A percentile compares a stretch with the other conserved stretches of the same genome.
phyloP scores from a whole-genome alignment of 2,888 invertebrate species.

The Cryptocephalus moraei region DNA sequence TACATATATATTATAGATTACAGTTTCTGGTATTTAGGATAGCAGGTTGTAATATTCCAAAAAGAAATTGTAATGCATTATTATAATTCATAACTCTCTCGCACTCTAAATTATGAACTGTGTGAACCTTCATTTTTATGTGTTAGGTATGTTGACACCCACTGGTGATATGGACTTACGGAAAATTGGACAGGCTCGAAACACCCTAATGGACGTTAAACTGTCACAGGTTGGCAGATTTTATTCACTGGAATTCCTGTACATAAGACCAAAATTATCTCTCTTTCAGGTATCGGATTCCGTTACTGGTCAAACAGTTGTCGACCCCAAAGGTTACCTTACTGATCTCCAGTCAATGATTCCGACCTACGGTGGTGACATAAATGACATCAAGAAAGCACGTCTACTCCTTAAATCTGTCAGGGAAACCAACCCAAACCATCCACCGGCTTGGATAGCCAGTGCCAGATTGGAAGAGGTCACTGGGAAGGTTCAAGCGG shows the following conservation, averaged over 20 bases:
- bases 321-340: constrained; percentile 99
- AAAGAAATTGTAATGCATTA: no score
- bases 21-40: no score
- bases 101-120: neutral
- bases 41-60: no score
- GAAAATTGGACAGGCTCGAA: constrained; percentile 98
- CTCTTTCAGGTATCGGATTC: constrained; percentile 78
- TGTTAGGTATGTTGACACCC: constrained; percentile 63
- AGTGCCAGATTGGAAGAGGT: constrained; percentile 97
- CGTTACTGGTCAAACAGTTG: constrained; percentile 97
- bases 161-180: constrained; percentile 90
- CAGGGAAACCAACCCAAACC: constrained; percentile 95
- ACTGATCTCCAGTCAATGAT: constrained; percentile 99
- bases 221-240: constrained; percentile 58
- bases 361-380: constrained; percentile 96
- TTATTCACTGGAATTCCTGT: no score
- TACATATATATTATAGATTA: no score
- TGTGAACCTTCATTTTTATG: neutral
- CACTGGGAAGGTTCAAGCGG: constrained; percentile 92
- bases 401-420: constrained; percentile 90
- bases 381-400: constrained; percentile 96
- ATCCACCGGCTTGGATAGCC: constrained; percentile 99
- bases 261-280: neutral
- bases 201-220: constrained; percentile 98
- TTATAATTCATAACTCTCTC: no score